Base-by-base conservation (phyloP, 2,113 vertebrate genomes). In the Benitochromis conjunctus region DNA sequence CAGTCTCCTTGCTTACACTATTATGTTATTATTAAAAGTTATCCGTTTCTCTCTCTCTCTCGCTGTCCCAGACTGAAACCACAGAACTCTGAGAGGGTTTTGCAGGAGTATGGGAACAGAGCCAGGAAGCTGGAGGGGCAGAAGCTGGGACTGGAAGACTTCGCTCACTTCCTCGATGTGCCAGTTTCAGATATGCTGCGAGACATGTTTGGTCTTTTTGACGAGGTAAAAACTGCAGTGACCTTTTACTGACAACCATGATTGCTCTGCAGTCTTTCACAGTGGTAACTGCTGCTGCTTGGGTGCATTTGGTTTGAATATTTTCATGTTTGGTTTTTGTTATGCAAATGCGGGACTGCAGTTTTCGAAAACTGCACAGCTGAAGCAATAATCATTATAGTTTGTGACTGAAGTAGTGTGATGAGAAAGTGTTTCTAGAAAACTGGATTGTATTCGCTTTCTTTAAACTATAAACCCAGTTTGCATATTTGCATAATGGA, bases 191-290 rank as follows among this genome's bases (percentile, higher is more conserved):
- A 97, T 38, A 88, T 95, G 4, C 95, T 99, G 92, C 94, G 94
- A 86, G 97, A 96, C 88, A 96, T 98, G 96, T 98, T 99, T 82
- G 90, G 96, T 0, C 97, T 99, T 86, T 99, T 99, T 86, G 97
- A 98, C 3, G 98, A 99, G 97, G 99, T 99, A 92, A 94, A 94
- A 9, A 29, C 55, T 64, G 12, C 51, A 46, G 8, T 1, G 2
- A 26, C 21, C 9, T 66, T 78, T 69, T 6, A 14, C 3, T 31
- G 13, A 14, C 43, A 21, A 34, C 38, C 9, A 8, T 3, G 9
- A 26, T 12, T 13, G 14, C n/a, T 19, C 31, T 6, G 21, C 7
- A 21, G 6, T 53, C 36, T 36, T 74, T 11, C 13, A 48, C n/a
- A 53, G 7, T 69, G 36, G 5, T 43, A 21, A 29, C 29, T 51